Evolutionary conservation across 2,888 invertebrate genomes (phyloP).

Genomic region (Thereva unica): DNA sequence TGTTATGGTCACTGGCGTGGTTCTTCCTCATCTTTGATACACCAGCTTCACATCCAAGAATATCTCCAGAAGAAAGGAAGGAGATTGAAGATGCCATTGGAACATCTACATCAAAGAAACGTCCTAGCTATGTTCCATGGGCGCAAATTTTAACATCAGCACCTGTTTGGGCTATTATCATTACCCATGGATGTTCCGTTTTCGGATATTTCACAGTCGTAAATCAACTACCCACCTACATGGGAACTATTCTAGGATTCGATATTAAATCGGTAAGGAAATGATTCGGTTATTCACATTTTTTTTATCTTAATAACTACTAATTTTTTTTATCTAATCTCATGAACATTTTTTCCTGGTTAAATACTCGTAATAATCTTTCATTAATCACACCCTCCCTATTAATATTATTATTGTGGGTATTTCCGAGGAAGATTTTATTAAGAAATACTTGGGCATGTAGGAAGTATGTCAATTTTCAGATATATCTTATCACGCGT

Average conservation of each 20-base stretch:
- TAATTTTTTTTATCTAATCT: no score
- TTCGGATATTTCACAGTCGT: constrained; percentile 88
- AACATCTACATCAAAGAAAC: constrained; percentile 63
- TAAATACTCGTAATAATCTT: no score
- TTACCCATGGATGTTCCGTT: constrained; percentile 81
- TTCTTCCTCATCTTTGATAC: constrained; percentile 79
- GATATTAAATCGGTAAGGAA: constrained; percentile 73
- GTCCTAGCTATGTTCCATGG: constrained; percentile 76
- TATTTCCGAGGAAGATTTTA: no score
- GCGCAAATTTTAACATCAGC: constrained; percentile 67
- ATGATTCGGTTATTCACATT: background rate
- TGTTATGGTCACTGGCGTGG: constrained; percentile 83
- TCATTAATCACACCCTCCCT: no score
- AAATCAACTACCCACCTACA: constrained; percentile 84
- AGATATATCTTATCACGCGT: no score
- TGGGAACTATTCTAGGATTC: constrained; percentile 77
- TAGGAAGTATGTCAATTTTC: no score
- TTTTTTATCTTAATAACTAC: no score
- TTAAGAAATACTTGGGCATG: no score
- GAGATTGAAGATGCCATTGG: constrained; percentile 75
- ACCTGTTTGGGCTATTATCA: constrained; percentile 84
- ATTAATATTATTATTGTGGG: no score
- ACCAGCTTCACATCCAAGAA: constrained; percentile 81
- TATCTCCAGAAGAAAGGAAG: constrained; percentile 71
- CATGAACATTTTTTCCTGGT: no score